Percentiles rank a stretch among this genome's conserved stretches.
phyloP scores from a whole-genome alignment of 2,113 vertebrate species.

The Clarias batrachus region DNA sequence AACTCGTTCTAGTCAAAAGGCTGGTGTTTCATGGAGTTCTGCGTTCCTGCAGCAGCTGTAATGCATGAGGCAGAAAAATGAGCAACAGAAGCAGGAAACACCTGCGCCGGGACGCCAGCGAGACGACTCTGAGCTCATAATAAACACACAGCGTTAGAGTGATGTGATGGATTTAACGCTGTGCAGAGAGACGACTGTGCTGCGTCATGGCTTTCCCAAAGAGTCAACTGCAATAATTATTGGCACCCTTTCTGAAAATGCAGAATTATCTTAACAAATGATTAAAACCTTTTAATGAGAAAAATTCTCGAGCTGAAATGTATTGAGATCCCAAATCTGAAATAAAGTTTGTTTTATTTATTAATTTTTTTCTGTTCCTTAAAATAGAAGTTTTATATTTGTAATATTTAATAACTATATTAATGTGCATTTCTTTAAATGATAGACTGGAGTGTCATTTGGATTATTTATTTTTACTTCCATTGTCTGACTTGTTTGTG shows the following conservation, averaged over 20 bases:
- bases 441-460: too few species aligned
- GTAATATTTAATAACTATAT: neutral
- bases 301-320: neutral
- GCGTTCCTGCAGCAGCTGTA: neutral
- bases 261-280: too few species aligned
- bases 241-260: neutral
- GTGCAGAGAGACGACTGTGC: neutral
- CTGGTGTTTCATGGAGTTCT: neutral
- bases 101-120: neutral
- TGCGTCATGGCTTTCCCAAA: neutral
- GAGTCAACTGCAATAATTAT: neutral
- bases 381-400: too few species aligned
- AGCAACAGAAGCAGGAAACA: neutral
- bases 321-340: neutral
- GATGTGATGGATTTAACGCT: neutral
- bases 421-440: too few species aligned
- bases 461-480: too few species aligned
- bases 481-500: too few species aligned
- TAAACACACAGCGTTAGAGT: neutral
- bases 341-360: neutral
- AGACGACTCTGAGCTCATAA: neutral
- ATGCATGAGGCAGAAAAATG: neutral
- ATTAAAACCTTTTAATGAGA: too few species aligned
- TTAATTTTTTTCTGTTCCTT: too few species aligned
- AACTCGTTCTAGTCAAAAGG: neutral